Conservation (phyloP, 2,113 vertebrate species). For the Pangasianodon gigas region DNA sequence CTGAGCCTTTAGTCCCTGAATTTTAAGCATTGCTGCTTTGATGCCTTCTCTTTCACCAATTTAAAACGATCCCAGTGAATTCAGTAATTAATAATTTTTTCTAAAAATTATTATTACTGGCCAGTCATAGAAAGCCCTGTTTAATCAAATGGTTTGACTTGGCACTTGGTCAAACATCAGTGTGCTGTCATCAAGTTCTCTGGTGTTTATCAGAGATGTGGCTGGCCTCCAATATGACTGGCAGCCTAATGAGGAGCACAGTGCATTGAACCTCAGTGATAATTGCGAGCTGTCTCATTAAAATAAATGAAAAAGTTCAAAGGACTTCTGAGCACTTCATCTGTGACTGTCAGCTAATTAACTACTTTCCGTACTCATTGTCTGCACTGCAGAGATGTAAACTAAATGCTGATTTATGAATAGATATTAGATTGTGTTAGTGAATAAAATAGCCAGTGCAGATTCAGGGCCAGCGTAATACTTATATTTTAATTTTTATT, state of each 20-base stretch:
- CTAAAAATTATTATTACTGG: slow-evolving; percentile 36
- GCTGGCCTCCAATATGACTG: slow-evolving; percentile 52
- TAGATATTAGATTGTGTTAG: neutral
- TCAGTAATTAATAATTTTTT: slow-evolving; percentile 40
- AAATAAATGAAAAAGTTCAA: slow-evolving; percentile 45
- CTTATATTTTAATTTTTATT: neutral
- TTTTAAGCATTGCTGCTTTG: slow-evolving; percentile 33
- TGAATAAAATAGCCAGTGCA: neutral
- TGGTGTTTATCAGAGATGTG: slow-evolving; percentile 35
- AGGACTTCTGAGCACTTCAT: slow-evolving; percentile 36
- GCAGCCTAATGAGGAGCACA: slow-evolving; percentile 64
- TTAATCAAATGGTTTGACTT: slow-evolving; percentile 39
- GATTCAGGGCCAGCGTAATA: neutral
- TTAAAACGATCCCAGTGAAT: slow-evolving; percentile 47
- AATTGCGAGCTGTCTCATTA: slow-evolving; percentile 67
- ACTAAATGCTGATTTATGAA: slow-evolving; percentile 4
- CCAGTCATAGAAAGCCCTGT: slow-evolving; percentile 40
- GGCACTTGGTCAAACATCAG: slow-evolving; percentile 31
- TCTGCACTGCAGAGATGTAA: slow-evolving; percentile 4
- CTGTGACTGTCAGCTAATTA: slow-evolving; percentile 37
- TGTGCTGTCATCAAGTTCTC: slow-evolving; percentile 28
- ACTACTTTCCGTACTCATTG: slow-evolving; percentile 36
- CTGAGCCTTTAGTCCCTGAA: slow-evolving; percentile 9
- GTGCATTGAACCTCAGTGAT: slow-evolving; percentile 54
- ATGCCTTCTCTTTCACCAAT: slow-evolving; percentile 22